Evolutionary conservation across 1,140 invertebrate genomes (phyloP).

Genomic region (Mactra quadrangularis): DNA sequence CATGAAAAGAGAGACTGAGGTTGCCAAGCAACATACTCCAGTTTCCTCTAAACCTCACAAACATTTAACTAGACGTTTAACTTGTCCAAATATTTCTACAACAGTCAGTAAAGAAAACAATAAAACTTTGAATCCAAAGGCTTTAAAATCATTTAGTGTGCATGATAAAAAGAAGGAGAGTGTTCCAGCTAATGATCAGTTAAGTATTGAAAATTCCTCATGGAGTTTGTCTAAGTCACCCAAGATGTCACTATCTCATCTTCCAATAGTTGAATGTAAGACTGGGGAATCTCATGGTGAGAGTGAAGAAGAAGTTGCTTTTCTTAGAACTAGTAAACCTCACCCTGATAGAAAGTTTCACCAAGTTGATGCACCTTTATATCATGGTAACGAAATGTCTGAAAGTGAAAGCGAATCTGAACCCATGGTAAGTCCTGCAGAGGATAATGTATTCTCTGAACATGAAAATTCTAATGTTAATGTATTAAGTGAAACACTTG

Average conservation of each 20-base stretch:
- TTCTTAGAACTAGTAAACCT: background rate
- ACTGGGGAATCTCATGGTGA: constrained; percentile 26
- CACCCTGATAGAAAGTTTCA: constrained; percentile 16
- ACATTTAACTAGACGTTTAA: constrained; percentile 19
- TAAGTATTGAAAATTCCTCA: constrained; percentile 15
- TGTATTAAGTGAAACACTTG: background rate
- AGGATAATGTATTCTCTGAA: background rate
- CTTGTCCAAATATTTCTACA: constrained; percentile 14
- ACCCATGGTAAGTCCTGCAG: too few species aligned
- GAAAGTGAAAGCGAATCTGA: constrained; percentile 16
- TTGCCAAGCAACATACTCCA: background rate
- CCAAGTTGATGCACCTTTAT: background rate
- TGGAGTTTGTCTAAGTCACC: constrained; percentile 12
- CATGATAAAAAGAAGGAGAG: background rate
- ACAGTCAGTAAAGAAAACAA: background rate
- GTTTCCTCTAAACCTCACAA: background rate
- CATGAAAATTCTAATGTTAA: background rate
- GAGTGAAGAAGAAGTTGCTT: constrained; percentile 14
- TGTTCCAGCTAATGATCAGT: background rate
- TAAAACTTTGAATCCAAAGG: background rate
- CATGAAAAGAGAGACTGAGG: constrained; percentile 24
- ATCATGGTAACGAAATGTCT: constrained; percentile 20
- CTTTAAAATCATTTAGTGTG: constrained; percentile 26
- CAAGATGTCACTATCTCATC: constrained; percentile 39
- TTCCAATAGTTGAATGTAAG: constrained; percentile 57